Evolutionary conservation across 2,113 vertebrate species (phyloP).

Genomic region (Serinus canaria): DNA sequence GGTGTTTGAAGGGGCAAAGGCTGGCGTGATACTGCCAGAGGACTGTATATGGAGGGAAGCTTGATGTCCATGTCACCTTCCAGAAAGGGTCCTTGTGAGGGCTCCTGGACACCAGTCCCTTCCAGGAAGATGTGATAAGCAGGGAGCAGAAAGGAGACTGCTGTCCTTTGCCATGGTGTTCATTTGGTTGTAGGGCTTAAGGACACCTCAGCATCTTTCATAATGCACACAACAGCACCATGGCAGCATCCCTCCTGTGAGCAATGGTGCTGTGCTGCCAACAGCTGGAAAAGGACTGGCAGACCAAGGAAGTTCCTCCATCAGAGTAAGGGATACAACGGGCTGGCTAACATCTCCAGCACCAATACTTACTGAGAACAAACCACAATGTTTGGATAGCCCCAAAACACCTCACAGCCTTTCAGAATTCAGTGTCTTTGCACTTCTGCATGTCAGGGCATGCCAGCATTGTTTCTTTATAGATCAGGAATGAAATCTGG

Average conservation of each 20-base stretch:
- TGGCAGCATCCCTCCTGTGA: accelerated
- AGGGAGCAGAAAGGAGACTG: not conserved
- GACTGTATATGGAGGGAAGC: not conserved
- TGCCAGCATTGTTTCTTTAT: not conserved
- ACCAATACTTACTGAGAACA: not conserved
- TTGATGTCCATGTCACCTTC: not conserved
- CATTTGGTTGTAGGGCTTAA: not conserved
- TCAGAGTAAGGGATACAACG: not conserved
- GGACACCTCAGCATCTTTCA: not conserved
- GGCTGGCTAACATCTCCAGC: not conserved
- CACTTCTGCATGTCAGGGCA: not conserved
- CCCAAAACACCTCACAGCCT: not conserved
- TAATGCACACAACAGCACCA: not conserved
- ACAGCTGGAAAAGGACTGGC: not conserved
- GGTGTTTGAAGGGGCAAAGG: not conserved
- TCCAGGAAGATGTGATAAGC: not conserved
- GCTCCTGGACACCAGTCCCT: not conserved
- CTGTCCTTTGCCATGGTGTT: not conserved
- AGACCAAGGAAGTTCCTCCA: not conserved
- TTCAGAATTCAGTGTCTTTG: not conserved
- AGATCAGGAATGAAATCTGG: not conserved
- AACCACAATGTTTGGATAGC: not conserved
- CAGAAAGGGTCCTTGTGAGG: not conserved
- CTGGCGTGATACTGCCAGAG: not conserved
- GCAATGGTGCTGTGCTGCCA: not conserved